Evolutionary conservation across 2,888 invertebrate genomes (phyloP), one percentile per base, ranked within the genome.

Genomic region (Cephonodes hylas): DNA sequence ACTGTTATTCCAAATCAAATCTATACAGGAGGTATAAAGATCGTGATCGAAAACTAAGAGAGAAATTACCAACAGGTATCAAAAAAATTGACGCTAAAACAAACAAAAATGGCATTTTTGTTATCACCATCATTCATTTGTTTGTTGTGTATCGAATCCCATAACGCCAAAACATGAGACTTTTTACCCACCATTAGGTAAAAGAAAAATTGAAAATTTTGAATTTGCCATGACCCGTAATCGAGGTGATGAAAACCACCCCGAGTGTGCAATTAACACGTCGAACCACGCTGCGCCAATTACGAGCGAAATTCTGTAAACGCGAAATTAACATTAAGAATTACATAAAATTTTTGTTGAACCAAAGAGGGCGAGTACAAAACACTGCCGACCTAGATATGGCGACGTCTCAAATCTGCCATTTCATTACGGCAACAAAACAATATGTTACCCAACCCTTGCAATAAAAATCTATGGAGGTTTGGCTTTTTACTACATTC

Each of bases 401-500:
- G n/a, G 8, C 22, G 46, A 25, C 45, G 48, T 48, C 38, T 48
- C 48, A 7, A 23, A 46, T 31, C 22, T 42, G 23, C 25, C 46
- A 48, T 53, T 60, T 60, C 60, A 42, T 42, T 60, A 53, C 48
- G 27, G 38, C 23, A 42, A 59, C 45, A 61, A 58, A 42, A 46
- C 61, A 61, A 61, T 61, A 61, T 45, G 46, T 45, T 46, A 38
- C 23, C 34, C 23, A 18, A 61, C 38, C 58, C 46, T 38, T 58
- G 45, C 38, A 25, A 61, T 61, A 61, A 61, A 61, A 61, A 13
- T 13, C 15, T 31, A 60, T 45, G 46, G 57, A 61, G 20, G 44
- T 58, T 58, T 38, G 23, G 23, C 8, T 58, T 61, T 48, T 61
- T 58, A 61, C 38, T 18, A 15, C 53, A 27, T 27, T 18, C 53